Evolutionary conservation across 2,113 vertebrate species (phyloP), one percentile per base, ranked within the genome.

Genomic region (Semnornis frantzii): DNA sequence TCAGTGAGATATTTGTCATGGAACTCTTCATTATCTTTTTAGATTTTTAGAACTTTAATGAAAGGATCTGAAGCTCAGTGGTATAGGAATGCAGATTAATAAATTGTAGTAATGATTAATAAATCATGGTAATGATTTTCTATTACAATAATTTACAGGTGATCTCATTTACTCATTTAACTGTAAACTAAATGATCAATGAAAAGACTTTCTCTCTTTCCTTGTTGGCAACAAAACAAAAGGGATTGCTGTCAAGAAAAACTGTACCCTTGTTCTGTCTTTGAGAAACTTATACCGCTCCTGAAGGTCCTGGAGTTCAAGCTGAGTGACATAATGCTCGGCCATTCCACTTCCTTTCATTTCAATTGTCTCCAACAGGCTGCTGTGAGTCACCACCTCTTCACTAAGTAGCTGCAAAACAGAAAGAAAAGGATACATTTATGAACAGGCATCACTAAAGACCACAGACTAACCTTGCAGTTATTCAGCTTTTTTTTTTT

Each of bases 221-320:
- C 27, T 46, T 42, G 23, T 5, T 66, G 16, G 20, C 20, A 63
- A 23, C 27, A 76, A 91, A 91, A 72, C 15, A 52, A 31, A 21
- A 65, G 13, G 24, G 5, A 80, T 6, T 19, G 4, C 4, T 82
- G 60, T 44, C 13, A 54, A 9, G 25, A 48, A n/a, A n/a, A 83
- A 76, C 27, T 28, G 7, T 98, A 99, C 99, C 99, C 98, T 99
- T 12, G 98, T 97, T 91, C 98, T 98, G 79, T 98, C 98, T 97
- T 98, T 98, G 83, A 99, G 97, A 18, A 94, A 44, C 55, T 90
- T 96, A 92, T 99, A 99, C 48, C 98, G 98, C 66, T 98, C 98
- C 92, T 98, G 98, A 63, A 99, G 98, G 55, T 99, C 98, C 85
- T 99, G 99, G 33, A 99, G 98, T 88, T 99, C 99, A 82, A 99